Evolutionary conservation across 2,888 invertebrate genomes (phyloP), one percentile per base, ranked within the genome.

Genomic region (Harpalus rufipes): DNA sequence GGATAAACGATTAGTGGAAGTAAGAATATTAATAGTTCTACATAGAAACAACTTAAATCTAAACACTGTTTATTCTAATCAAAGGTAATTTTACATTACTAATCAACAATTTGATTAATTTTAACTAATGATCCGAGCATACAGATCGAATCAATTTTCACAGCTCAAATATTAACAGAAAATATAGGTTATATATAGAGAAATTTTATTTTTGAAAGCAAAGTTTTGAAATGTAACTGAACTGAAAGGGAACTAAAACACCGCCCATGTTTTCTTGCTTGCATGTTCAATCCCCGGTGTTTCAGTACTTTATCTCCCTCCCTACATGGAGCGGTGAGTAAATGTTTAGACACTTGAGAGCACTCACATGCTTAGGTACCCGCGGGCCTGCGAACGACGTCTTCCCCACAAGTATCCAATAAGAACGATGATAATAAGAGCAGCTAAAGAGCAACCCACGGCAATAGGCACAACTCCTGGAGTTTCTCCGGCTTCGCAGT

Each of bases 381-480:
- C 97, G 88, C 95, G 93, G 80, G 96, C 94, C 90, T 95, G 95
- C 89, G 95, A 95, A 89, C 96, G 95, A 90, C 96, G 94, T 89
- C 99, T 96, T 85, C 97, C 98, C 89, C 98, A 94, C 87, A 99
- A 93, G 92, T 99, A 99, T 65, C 97, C 97, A 87, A 96, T 94
- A 87, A 99, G 94, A 81, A 99, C 98, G 87, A 98, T 94, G 86
- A 98, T 92, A 86, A 99, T 97, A 85, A 99, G 93, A 79, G 94
- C 96, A 86, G 96, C 97, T 85, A 99, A 93, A 79, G 97, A 97
- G 90, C 97, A 97, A 14, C 99, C 99, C 86, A 99, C 99, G 21
- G 97, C 97, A 90, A 99, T 98, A 25, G 99, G 99, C 85, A 99
- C 98, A 86, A 97, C 94, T 92, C 99, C 99, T 14, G 96, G 94